phyloP scores from a whole-genome alignment of 2,113 vertebrate genomes.

The Brachyhypopomus occidentalis region DNA sequence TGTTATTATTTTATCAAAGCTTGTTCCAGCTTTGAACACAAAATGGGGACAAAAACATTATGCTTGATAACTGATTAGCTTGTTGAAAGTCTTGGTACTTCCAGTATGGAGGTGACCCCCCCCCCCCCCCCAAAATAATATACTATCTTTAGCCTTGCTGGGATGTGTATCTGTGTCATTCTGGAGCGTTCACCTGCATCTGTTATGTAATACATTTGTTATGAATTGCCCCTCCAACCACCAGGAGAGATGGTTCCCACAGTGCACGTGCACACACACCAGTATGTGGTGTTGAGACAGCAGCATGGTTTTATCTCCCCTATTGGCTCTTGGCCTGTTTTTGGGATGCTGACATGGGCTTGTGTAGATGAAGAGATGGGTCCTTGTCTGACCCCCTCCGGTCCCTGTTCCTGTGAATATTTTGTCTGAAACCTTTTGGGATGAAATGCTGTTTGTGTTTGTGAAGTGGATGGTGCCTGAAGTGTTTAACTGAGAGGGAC shows the following conservation, averaged over 20 bases:
- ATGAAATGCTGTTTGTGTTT: background rate
- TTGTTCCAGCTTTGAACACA: too few species aligned
- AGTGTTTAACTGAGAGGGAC: background rate
- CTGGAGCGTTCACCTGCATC: background rate
- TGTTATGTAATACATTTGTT: conserved; percentile 1
- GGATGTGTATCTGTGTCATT: background rate
- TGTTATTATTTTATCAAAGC: too few species aligned
- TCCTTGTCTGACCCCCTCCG: too few species aligned
- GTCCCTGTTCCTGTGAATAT: background rate
- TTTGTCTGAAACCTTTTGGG: background rate
- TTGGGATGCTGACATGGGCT: too few species aligned
- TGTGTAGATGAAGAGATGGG: too few species aligned
- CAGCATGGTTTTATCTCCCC: background rate
- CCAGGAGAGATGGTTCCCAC: conserved; percentile 9
- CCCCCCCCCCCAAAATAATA: too few species aligned
- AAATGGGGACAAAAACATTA: too few species aligned
- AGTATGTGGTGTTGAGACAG: background rate
- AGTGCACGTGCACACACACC: background rate
- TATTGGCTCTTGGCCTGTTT: background rate
- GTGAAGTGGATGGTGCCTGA: background rate
- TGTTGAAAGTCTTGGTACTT: too few species aligned
- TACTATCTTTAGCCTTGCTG: too few species aligned
- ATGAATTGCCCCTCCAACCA: background rate
- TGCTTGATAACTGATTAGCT: too few species aligned
- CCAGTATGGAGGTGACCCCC: too few species aligned